phyloP scores from a whole-genome alignment of 2,888 invertebrate genomes.

The Stramonita haemastoma region DNA sequence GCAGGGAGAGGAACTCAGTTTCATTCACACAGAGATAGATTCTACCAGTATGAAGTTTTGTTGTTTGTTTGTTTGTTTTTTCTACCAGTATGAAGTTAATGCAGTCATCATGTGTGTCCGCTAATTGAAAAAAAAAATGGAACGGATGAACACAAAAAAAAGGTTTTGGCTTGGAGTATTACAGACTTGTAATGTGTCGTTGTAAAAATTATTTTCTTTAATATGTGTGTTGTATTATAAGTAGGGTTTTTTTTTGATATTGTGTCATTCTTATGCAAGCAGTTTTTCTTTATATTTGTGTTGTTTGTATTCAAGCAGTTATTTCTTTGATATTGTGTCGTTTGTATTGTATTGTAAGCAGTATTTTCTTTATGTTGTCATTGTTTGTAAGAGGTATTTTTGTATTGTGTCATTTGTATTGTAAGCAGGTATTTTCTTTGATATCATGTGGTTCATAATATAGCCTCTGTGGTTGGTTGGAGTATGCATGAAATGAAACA shows the following conservation, averaged over 20 bases:
- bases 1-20: no score
- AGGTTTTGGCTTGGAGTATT: no score
- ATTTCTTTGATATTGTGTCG: neutral
- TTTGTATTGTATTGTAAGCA: slow-evolving; percentile 74
- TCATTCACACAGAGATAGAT: neutral
- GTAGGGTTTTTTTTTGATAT: neutral
- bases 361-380: neutral
- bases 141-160: no score
- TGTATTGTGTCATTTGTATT: slow-evolving; percentile 72
- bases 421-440: slow-evolving; percentile 53
- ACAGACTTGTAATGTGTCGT: no score
- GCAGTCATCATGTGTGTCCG: neutral
- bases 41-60: neutral
- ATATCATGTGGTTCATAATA: neutral
- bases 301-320: slow-evolving; percentile 73
- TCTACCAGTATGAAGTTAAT: neutral
- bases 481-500: no score
- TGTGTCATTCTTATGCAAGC: slow-evolving; percentile 75
- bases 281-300: neutral
- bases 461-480: neutral
- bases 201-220: no score
- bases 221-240: no score
- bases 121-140: no score
- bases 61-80: neutral
- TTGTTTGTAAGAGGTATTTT: neutral